Evolutionary conservation across 2,797 vertebrate species (phyloP), one percentile per base, ranked within the genome.

Genomic region (Tenualosa thibaudeaui): DNA sequence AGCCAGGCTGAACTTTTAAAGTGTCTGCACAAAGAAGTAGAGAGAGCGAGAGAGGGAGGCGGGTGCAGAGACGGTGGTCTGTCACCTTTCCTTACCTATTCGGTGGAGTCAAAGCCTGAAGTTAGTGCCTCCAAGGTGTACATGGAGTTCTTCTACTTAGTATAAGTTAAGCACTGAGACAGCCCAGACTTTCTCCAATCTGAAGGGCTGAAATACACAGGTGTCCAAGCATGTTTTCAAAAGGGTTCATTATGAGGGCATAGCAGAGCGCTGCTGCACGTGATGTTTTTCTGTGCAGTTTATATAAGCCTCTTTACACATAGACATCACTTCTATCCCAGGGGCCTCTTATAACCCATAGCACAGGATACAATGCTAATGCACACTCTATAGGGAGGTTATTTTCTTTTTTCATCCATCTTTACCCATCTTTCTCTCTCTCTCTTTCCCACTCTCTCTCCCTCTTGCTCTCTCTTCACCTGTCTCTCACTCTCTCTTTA

Each of bases 381-480:
- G 71, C 40, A 22, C 9, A 37, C 26, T 6, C 2, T 1, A 17
- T 24, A 15, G 12, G 13, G 37, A 12, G 17, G 12, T 43, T 7
- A 19, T 43, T 75, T 15, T 37, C 5, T 75, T 43, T 4, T 22
- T 68, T 24, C 13, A 26, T 81, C 26, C 2, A 40, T 84, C 31
- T 81, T 84, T 84, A 24, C 43, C 26, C 13, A 31, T 2, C 43
- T 49, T 31, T 37, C 31, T 84, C 50, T 15, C 1, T 78, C 50
- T 53, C 53, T 54, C 53, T 54, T 22, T 51, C 60, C 37, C 13
- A 46, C 10, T 46, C 82, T 40, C 54, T 19, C 78, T 84, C 46
- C 84, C 81, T 83, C 50, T 75, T 81, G 54, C 46, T 81, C 22
- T 3, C 82, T 87, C 58, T 86, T 53, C 46, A 37, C 60, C 53